A percentile compares a stretch with the other conserved stretches of the same genome.
These are phyloP conservation scores for Falco columbarius DNA, from an alignment of 2,797 vertebrate species.

Conservation along the genomic window DNA sequence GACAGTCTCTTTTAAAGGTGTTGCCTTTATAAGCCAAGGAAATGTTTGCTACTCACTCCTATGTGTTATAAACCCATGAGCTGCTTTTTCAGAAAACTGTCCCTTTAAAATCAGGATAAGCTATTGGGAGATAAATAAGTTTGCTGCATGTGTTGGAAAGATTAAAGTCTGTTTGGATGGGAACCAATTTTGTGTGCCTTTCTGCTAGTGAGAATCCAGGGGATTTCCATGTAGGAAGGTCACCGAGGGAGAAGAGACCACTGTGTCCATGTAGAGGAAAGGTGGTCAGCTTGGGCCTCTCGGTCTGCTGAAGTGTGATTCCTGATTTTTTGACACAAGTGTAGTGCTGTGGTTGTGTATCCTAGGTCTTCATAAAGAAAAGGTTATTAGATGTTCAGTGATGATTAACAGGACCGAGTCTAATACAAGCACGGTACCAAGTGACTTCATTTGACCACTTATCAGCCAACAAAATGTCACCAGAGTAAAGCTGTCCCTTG, in stretches of 20 bases:
- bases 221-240: not conserved
- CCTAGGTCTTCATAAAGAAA: not conserved
- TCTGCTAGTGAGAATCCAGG: not conserved
- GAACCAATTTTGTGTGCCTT: not conserved
- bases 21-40: not conserved
- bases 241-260: not conserved
- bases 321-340: not conserved
- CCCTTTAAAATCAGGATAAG: not conserved
- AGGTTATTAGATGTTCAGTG: not conserved
- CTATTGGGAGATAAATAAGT: not conserved
- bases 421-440: not conserved
- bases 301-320: not conserved
- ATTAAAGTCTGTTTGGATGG: not conserved
- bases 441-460: not conserved
- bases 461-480: not conserved
- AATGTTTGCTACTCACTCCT: not conserved
- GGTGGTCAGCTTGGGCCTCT: not conserved
- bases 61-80: not conserved
- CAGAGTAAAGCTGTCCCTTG: not conserved
- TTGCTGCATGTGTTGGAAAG: not conserved
- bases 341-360: not conserved
- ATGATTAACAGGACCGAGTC: not conserved
- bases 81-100: not conserved
- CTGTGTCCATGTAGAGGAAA: not conserved
- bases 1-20: not conserved